Evolutionary conservation across 2,888 invertebrate genomes (phyloP), one percentile per base, ranked within the genome.

Genomic region (Opisthograptis luteolata): DNA sequence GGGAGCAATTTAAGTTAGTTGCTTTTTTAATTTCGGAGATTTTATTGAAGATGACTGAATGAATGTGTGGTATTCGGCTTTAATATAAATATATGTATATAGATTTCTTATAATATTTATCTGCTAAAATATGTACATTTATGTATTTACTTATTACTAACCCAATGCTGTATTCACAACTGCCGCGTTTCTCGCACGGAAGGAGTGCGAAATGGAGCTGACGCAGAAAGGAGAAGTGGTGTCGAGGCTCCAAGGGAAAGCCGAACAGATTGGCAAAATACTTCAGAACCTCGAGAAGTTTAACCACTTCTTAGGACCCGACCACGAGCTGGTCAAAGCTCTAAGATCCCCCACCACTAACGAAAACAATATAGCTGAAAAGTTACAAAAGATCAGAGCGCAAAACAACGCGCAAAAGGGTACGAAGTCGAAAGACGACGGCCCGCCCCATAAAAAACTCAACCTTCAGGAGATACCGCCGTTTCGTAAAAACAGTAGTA

Each of bases 171-270:
- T 87, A 82, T 88, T 87, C 80, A 84, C 76, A 13, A 76, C 81
- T 88, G 86, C 85, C 84, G 84, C 84, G 83, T 71, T 77, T 79
- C 56, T 74, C 77, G 66, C 73, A 81, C 73, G 87, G 85, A 90
- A 97, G 97, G 97, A 97, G 92, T 97, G 97, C 92, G 98, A 98
- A 92, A 94, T 94, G 92, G 97, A 98, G 87, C 93, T 98, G 84
- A 97, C 97, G 76, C 97, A 98, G 92, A 98, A 98, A 88, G 97
- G 97, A 73, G 97, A 98, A 91, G 95, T 98, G 94, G 98, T 98
- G 74, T 95, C 96, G 83, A 95, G 97, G 73, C 95, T 98, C 70
- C 98, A 98, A 91, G 95, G 95, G 76, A 98, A 98, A 92, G 97
- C 98, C 70, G 96, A 96, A 80, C 97, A 98, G 91, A 97, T 98